Evolutionary conservation across 2,797 vertebrate genomes (phyloP).

Genomic region (Carapus acus): DNA sequence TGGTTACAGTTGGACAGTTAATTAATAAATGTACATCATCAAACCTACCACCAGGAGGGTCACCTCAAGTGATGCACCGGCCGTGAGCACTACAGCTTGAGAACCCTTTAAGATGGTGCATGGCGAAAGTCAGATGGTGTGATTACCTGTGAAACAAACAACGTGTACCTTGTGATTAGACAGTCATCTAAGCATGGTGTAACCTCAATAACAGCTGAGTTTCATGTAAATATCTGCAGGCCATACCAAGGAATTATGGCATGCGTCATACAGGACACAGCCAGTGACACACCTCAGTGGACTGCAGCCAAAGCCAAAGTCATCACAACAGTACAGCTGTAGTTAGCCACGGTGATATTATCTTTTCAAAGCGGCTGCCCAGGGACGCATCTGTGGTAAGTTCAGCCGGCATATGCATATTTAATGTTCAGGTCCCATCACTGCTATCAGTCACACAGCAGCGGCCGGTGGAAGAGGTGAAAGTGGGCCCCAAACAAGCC

Average conservation of each 20-base stretch:
- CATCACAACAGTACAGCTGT: neutral
- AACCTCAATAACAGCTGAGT: neutral
- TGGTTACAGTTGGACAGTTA: too few species aligned
- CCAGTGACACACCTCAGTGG: neutral
- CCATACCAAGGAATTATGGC: neutral
- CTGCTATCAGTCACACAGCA: constrained; percentile 9
- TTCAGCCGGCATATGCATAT: constrained; percentile 1
- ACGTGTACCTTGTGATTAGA: too few species aligned
- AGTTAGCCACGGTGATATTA: neutral
- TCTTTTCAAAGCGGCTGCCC: neutral
- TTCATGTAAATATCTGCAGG: neutral
- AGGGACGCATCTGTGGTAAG: neutral
- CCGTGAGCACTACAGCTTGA: constrained; percentile 3
- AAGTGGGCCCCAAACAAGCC: neutral
- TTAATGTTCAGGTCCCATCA: constrained; percentile 3
- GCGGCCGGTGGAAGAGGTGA: neutral
- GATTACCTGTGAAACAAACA: neutral
- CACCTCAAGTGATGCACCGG: constrained; percentile 27
- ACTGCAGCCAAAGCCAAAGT: neutral
- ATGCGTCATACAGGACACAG: neutral
- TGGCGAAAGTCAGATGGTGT: constrained; percentile 8
- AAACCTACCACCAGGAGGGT: too few species aligned
- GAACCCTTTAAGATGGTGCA: too few species aligned
- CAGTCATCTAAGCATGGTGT: too few species aligned
- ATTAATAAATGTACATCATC: too few species aligned